Evolutionary conservation across 1,140 invertebrate species (phyloP).

Genomic region (Drosophila tsacasi): DNA sequence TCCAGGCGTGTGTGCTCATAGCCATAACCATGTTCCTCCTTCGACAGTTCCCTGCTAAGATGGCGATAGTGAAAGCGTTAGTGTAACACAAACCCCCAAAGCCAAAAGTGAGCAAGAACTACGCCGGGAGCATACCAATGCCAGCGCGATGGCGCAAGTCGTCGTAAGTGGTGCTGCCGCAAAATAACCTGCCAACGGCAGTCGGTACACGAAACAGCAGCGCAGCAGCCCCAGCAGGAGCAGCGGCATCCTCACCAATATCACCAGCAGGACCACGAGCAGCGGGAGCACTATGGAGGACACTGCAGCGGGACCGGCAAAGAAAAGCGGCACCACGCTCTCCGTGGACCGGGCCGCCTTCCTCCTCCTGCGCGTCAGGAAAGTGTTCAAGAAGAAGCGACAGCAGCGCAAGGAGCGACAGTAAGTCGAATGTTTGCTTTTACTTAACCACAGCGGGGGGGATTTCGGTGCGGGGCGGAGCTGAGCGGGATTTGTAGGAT

Average conservation of each 20-base stretch:
- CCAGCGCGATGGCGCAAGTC: constrained; percentile 41
- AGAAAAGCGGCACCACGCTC: constrained; percentile 86
- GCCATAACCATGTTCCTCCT: constrained; percentile 59
- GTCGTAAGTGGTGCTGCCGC: constrained; percentile 41
- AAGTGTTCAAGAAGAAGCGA: constrained; percentile 95
- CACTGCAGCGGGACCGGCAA: constrained; percentile 55
- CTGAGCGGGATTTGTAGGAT: constrained; percentile 27
- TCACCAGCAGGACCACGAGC: constrained; percentile 2
- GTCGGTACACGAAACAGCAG: constrained; percentile 16
- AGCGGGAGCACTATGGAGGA: constrained; percentile 63
- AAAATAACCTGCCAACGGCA: constrained; percentile 31
- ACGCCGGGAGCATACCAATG: constrained; percentile 72
- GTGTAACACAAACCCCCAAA: constrained; percentile 50
- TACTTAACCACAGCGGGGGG: constrained; percentile 38
- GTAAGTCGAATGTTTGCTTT: constrained; percentile 85
- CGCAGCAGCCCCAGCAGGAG: constrained; percentile 16
- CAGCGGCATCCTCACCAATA: constrained; percentile 17
- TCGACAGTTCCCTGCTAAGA: constrained; percentile 33
- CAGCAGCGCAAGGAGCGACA: constrained; percentile 93
- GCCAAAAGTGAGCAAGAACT: constrained; percentile 28
- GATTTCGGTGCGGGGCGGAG: constrained; percentile 2
- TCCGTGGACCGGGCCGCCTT: constrained; percentile 95
- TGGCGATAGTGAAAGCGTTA: constrained; percentile 67
- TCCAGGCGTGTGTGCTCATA: constrained; percentile 21
- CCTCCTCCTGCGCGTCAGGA: constrained; percentile 93